Percentiles rank a stretch among this genome's conserved stretches.
Evolutionary conservation across 2,113 vertebrate species (phyloP).

Genomic region (Oncorhynchus mykiss): DNA sequence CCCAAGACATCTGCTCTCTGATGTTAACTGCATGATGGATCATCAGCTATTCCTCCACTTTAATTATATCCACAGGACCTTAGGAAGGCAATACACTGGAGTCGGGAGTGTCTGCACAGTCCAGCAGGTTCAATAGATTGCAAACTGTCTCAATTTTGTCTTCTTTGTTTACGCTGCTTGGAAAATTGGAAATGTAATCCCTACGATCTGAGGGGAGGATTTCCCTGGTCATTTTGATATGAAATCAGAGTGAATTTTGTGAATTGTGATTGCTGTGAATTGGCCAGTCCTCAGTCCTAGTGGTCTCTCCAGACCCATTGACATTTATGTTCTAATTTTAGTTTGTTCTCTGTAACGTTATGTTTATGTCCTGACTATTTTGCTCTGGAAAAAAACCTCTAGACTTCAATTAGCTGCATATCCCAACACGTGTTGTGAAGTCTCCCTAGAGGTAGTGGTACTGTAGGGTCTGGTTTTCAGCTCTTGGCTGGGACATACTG

Average conservation of each 20-base stretch:
- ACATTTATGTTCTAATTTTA: no score
- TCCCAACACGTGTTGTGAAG: no score
- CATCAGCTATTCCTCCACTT: not conserved
- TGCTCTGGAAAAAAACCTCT: no score
- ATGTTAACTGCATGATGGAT: slow-evolving; percentile 1
- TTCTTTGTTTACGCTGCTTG: slow-evolving; percentile 35
- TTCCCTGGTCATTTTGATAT: slow-evolving; percentile 1
- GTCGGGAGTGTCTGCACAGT: slow-evolving; percentile 18
- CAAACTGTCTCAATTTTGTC: slow-evolving; percentile 43
- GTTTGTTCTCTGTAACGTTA: no score
- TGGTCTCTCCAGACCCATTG: no score
- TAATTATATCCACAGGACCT: not conserved
- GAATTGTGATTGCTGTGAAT: no score
- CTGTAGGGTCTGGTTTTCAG: not conserved
- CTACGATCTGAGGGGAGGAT: slow-evolving; percentile 8
- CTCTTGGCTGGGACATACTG: not conserved
- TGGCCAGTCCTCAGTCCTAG: no score
- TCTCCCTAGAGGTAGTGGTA: no score
- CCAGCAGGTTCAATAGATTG: slow-evolving; percentile 30
- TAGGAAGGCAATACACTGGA: not conserved
- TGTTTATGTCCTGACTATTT: no score
- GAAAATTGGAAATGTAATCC: slow-evolving; percentile 34
- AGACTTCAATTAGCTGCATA: no score
- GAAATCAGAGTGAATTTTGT: no score
- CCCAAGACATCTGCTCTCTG: not conserved